These are phyloP conservation scores for Mimumesa dahlbomi DNA, from an alignment of 2,888 invertebrate species.

Conservation along the genomic window DNA sequence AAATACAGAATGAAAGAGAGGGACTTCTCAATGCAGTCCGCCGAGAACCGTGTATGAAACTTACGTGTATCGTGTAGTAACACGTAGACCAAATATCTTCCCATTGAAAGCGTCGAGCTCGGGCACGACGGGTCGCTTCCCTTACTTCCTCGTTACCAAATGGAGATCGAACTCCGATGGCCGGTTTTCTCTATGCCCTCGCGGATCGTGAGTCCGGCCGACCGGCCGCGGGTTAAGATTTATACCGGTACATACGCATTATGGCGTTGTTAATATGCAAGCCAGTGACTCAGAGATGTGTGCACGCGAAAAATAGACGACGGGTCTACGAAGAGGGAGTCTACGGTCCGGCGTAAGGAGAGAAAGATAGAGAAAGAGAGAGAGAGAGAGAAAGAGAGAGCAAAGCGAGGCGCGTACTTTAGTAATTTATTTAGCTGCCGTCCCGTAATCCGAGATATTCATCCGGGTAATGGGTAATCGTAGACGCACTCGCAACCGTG, in stretches of 20 bases:
- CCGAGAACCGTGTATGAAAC: no score
- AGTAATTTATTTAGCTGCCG: constrained; percentile 69
- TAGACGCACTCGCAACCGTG: constrained; percentile 65
- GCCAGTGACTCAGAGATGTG: constrained; percentile 16
- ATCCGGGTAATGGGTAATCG: constrained; percentile 69
- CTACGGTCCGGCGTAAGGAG: background rate
- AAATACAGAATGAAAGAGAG: no score
- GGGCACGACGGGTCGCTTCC: background rate
- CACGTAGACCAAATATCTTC: background rate
- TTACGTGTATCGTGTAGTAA: no score
- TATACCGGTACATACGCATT: constrained; percentile 46
- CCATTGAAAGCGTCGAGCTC: no score
- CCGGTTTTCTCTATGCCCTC: constrained; percentile 8
- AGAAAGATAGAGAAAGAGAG: constrained; percentile 6
- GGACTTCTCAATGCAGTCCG: no score
- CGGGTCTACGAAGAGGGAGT: background rate
- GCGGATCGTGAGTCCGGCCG: constrained; percentile 21
- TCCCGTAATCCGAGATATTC: constrained; percentile 67
- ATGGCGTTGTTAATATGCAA: constrained; percentile 59
- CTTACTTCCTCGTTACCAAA: constrained; percentile 38
- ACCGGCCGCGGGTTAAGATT: constrained; percentile 37
- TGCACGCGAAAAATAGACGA: background rate
- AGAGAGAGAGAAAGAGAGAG: background rate
- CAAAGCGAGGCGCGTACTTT: constrained; percentile 37
- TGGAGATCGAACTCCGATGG: constrained; percentile 33